Evolutionary conservation across 2,888 invertebrate species (phyloP), one percentile per base, ranked within the genome.

Genomic region (Nymphalis urticae): DNA sequence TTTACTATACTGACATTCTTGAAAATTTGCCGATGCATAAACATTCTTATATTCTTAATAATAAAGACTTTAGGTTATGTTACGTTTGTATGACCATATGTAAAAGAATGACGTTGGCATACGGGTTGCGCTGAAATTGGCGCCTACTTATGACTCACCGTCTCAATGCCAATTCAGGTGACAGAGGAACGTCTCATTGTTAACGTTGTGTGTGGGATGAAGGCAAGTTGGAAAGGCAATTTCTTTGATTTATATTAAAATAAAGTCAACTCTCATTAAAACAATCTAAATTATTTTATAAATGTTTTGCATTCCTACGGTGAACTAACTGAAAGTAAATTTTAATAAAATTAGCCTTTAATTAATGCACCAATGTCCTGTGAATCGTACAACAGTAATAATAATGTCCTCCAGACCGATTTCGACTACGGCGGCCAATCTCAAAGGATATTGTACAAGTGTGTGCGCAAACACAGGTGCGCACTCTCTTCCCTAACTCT

Each of bases 141-240:
- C 70, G 72, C 72, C 73, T 66, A 56, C 24, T 68, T 61, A 66
- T 72, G 68, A 72, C 59, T 72, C 72, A 72, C 56, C 63, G 72
- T 72, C 70, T 72, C 70, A 72, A 66, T 70, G 72, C 68, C 68
- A 65, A 48, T 70, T 68, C 72, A 70, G 70, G 72, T 72, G 68
- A 70, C 68, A 70, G 36, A 47, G 54, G 51, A 56, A 17, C 36
- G 54, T 47, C 59, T 63, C 67, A 68, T 70, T 72, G 72, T 72
- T 67, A 59, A 47, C 62, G 36, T 60, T 54, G 17, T 60, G 62
- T 61, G 67, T 69, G 64, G 68, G 68, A 68, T 48, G 64, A 68
- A 48, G 13, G 13, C 27, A 13, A 17, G 19, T 21, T 36, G 58
- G 27, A 58, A 48, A 48, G 17, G 61, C 19, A 61, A 61, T 61